Percentiles rank a stretch among this genome's conserved stretches.
These are phyloP conservation scores for Entomobrya multifasciata DNA, from an alignment of 2,888 invertebrate genomes.

Conservation along the genomic window DNA sequence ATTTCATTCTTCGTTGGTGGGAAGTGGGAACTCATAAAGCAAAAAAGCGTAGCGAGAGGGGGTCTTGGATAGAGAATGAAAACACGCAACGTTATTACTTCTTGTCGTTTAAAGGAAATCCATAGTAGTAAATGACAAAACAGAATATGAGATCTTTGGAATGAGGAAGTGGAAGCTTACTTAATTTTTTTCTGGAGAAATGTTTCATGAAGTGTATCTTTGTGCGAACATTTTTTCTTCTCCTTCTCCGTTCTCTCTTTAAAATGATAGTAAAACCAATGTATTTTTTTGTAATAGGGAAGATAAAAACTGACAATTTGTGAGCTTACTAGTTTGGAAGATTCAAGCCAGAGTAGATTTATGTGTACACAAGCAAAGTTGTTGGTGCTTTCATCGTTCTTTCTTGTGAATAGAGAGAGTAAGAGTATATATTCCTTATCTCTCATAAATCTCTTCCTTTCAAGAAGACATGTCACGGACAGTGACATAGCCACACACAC, in stretches of 20 bases:
- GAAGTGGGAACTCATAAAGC: conserved; percentile 11
- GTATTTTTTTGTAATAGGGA: no score
- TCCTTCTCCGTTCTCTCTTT: neutral
- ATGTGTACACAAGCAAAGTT: neutral
- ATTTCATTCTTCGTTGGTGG: conserved; percentile 27
- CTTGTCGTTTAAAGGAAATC: conserved; percentile 30
- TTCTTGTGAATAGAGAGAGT: neutral
- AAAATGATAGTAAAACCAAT: no score
- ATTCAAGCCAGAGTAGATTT: conserved; percentile 18
- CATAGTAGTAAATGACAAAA: neutral
- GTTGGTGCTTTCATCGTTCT: neutral
- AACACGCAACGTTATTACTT: conserved; percentile 11
- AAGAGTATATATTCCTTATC: neutral
- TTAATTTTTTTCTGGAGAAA: conserved; percentile 49
- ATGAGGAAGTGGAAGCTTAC: conserved; percentile 57
- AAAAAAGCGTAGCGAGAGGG: neutral
- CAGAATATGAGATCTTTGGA: conserved; percentile 27
- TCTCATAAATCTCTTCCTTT: conserved; percentile 56
- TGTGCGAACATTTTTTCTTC: neutral
- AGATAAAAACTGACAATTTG: conserved; percentile 40
- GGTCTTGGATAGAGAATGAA: neutral
- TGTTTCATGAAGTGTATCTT: conserved; percentile 23
- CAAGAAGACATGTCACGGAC: conserved; percentile 53
- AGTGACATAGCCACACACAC: conserved; percentile 41
- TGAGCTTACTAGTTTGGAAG: neutral